Percentiles rank a stretch among this genome's conserved stretches.
Conservation (phyloP, 2,888 invertebrate species). For the Geophilus truncorum region DNA sequence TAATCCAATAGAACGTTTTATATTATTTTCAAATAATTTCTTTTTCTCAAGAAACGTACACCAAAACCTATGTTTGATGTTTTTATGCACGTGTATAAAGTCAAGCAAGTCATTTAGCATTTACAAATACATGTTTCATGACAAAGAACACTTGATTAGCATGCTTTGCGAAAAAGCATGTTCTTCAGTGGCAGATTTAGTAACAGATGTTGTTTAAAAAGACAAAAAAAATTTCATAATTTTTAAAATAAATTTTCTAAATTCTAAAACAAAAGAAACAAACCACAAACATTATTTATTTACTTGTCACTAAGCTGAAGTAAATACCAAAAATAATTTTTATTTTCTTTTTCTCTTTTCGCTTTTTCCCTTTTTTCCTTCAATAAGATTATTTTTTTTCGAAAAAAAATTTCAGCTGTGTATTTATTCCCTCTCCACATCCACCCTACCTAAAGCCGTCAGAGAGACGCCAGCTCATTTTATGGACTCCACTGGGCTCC, state of each 20-base stretch:
- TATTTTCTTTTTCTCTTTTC: not conserved
- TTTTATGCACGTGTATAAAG: not conserved
- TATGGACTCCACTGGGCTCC: conserved; percentile 27
- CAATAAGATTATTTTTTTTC: not conserved
- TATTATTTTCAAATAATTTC: not conserved
- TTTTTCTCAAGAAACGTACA: not conserved
- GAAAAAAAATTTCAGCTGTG: not conserved
- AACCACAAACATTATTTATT: not conserved
- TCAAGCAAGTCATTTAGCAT: not conserved
- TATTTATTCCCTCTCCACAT: not conserved
- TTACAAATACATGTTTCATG: not conserved
- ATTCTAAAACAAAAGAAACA: not conserved
- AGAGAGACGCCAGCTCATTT: conserved; percentile 27
- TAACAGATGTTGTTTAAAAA: not conserved
- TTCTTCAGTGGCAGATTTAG: not conserved
- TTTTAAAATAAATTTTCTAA: not conserved
- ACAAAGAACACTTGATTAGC: conserved; percentile 19
- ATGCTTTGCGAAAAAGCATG: not conserved
- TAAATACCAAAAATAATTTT: not conserved
- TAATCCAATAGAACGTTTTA: too few relatives aligned
- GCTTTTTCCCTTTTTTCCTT: not conserved
- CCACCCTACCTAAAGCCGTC: conserved; percentile 17
- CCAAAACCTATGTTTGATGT: not conserved
- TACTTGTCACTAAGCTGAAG: not conserved
- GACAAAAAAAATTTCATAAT: not conserved